Percentiles rank a stretch among this genome's conserved stretches.
phyloP scores from a whole-genome alignment of 2,888 invertebrate species.

The Tenodera sinensis region DNA sequence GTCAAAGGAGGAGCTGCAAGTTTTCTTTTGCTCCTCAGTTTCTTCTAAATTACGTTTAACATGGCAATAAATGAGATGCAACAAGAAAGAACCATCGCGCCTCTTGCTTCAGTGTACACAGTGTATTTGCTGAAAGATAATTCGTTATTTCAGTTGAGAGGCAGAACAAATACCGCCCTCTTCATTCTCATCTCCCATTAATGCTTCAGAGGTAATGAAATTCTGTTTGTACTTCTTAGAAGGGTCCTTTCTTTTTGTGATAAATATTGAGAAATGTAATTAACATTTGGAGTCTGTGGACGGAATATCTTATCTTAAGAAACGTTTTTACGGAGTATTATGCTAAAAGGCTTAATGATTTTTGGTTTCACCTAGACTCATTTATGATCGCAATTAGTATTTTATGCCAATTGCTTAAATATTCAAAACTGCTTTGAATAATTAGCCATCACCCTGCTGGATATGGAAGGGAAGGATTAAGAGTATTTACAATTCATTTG shows the following conservation, averaged over 20 bases:
- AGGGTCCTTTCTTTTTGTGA: too few species aligned
- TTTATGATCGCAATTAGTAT: too few species aligned
- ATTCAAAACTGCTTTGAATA: too few species aligned
- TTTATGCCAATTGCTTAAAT: too few species aligned
- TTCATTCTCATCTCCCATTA: background rate
- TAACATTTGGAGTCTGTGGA: background rate
- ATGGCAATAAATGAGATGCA: background rate
- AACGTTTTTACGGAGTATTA: too few species aligned
- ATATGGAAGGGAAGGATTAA: too few species aligned
- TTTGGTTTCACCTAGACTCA: too few species aligned
- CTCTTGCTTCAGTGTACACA: background rate
- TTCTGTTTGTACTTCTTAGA: background rate
- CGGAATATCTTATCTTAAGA: too few species aligned
- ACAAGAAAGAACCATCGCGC: background rate
- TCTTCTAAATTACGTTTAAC: background rate
- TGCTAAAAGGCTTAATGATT: too few species aligned
- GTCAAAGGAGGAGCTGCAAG: background rate
- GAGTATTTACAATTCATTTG: too few species aligned
- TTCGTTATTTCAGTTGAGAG: background rate
- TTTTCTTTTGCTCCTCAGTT: background rate
- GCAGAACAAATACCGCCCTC: background rate
- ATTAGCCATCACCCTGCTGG: too few species aligned
- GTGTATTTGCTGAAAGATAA: background rate
- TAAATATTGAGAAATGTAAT: background rate
- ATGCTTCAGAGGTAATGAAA: background rate